Base-by-base conservation (phyloP, 1,140 invertebrate genomes). In the Sinonovacula constricta region DNA sequence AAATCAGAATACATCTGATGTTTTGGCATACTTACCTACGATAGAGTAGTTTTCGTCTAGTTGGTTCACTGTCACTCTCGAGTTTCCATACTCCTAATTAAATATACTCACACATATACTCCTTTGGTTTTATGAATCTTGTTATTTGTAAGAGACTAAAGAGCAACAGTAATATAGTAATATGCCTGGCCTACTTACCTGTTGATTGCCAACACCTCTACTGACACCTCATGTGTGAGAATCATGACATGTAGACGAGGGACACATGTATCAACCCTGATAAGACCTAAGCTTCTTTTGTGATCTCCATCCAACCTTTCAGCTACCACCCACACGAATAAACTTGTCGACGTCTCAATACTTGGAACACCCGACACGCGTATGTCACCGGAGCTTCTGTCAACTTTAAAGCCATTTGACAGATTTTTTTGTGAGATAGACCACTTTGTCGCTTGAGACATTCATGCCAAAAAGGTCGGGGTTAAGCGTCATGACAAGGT, bases 11-110 rank as follows among this genome's bases (percentile, higher is more conserved):
- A n/a, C n/a, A n/a, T n/a, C n/a, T n/a, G n/a, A n/a, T n/a, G n/a
- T n/a, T n/a, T n/a, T n/a, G n/a, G n/a, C n/a, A n/a, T 45, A 10
- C 56, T n/a, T 59, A 59, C 56, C 15, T 28, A 22, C 30, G 15
- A 57, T 33, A 28, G 10, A 76, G 31, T 0, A 76, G 72, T 76
- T 28, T 76, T 56, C 72, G 28, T 22, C 72, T 34, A 18, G 53
- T 28, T n/a, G 53, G 34, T 12, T 24, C 22, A 1, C 31, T 18
- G 0, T n/a, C 1, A 18, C 49, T 33, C 31, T 76, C 72, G 10
- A 59, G 63, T 30, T 76, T 76, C 72, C 72, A 76, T 39, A 76
- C 45, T n/a, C n/a, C n/a, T n/a, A n/a, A n/a, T n/a, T n/a, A n/a
- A n/a, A n/a, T n/a, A n/a, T n/a, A n/a, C n/a, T n/a, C n/a, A n/a